A percentile compares a stretch with the other conserved stretches of the same genome.
These are phyloP conservation scores for Limnothrissa miodon DNA, from an alignment of 2,113 vertebrate genomes.

Conservation along the genomic window DNA sequence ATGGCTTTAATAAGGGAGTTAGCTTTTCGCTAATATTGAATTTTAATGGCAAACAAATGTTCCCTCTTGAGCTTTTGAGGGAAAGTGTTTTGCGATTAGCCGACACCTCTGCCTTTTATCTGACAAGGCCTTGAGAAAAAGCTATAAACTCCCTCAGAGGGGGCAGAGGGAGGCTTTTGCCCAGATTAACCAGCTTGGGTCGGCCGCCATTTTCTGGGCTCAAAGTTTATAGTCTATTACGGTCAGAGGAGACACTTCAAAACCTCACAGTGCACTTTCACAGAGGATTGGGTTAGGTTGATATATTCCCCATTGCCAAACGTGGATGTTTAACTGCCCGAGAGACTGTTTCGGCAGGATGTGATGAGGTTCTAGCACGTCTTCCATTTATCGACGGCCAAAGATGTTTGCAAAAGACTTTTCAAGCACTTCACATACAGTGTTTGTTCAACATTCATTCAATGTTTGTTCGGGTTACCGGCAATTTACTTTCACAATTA, in stretches of 20 bases:
- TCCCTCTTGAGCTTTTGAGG: constrained; percentile 25
- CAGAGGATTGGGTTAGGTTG: neutral
- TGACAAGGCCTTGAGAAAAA: constrained; percentile 16
- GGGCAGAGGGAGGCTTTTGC: neutral
- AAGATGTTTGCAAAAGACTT: neutral
- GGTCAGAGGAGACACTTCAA: constrained; percentile 7
- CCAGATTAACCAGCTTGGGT: constrained; percentile 7
- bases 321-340: neutral
- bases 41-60: constrained; percentile 16
- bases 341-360: neutral
- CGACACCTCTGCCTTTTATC: constrained; percentile 15
- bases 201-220: neutral
- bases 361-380: neutral
- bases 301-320: neutral
- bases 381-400: neutral
- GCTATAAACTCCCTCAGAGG: neutral
- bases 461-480: constrained; percentile 27
- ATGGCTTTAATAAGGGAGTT: neutral
- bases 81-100: constrained; percentile 13
- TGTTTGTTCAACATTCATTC: no score
- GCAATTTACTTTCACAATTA: constrained; percentile 3
- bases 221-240: neutral
- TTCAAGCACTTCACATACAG: constrained; percentile 4
- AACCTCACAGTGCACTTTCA: neutral
- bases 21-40: constrained; percentile 17